Base-by-base conservation (phyloP, 1,140 invertebrate genomes). In the Oreohelix idahoensis region DNA sequence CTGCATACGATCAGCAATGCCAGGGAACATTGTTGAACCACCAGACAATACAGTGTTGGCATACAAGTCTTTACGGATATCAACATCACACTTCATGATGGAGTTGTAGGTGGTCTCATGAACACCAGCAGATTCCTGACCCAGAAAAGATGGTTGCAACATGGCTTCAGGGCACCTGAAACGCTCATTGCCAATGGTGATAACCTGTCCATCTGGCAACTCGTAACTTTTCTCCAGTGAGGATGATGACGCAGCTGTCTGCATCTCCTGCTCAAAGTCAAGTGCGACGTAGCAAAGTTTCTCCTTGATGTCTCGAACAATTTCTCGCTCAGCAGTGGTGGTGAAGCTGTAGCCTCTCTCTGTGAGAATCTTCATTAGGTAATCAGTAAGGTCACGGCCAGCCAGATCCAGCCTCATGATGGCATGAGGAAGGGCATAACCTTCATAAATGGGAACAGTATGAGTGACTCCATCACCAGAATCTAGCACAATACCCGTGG, bases 191-290 rank as follows among this genome's bases (percentile, higher is more conserved):
- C 74, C 74, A 32, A 76, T 76, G 29, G 74, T 76, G 32, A 76
- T 98, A 87, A 99, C 87, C 83, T 92, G 91, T 81, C 93, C 93
- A 84, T 93, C 93, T 49, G 93, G 93, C 38, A 93, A 86, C 86
- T 93, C 93, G 80, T 93, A 93, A 79, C 88, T 89, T 88, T 93
- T 93, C 81, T 90, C 89, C 51, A 89, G 63, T 26, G 88, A 86
- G 17, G 84, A 86, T 38, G 89, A 90, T 32, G 90, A 89, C 35
- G 97, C 96, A 85, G 97, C 96, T 83, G 96, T 97, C 89, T 95
- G 96, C 97, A 98, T 98, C 94, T 98, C 97, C 94, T 97, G 96
- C 93, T 98, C 97, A 92, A 97, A 98, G 94, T 98, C 97, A 45
- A 76, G 74, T 11, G 74, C 74, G 1, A 76, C 74, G 36, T 76